Percentiles rank a stretch among this genome's conserved stretches.
Conservation (phyloP, 2,113 vertebrate genomes). For the Cynocephalus volans region DNA sequence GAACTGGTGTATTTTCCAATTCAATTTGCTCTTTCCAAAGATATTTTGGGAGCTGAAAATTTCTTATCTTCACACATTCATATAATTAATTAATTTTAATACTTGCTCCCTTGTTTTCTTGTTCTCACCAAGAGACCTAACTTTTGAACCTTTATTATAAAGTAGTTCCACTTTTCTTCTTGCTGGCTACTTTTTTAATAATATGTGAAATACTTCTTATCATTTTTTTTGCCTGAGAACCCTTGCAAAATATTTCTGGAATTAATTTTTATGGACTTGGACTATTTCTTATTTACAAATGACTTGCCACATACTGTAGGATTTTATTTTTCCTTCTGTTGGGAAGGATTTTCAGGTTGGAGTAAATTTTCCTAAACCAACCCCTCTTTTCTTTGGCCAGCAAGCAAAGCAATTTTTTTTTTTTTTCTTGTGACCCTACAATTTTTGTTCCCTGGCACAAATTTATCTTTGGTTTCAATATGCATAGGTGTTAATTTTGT, state of each 20-base stretch:
- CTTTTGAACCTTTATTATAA: background rate
- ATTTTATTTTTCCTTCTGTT: background rate
- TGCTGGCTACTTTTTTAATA: background rate
- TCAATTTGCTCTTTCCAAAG: background rate
- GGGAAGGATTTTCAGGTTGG: background rate
- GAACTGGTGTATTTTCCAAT: background rate
- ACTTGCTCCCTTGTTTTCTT: background rate
- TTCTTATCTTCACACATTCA: background rate
- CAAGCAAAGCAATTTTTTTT: background rate
- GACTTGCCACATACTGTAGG: background rate
- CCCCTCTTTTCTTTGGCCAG: background rate
- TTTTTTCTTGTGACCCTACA: background rate
- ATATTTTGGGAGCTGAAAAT: background rate
- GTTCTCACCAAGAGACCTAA: background rate
- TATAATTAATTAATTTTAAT: background rate
- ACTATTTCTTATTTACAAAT: background rate
- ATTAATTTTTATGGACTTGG: background rate
- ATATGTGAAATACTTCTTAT: background rate
- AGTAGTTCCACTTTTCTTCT: background rate
- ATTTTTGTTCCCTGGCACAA: background rate
- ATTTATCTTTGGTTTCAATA: background rate
- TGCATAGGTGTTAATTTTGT: background rate
- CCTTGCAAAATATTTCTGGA: background rate
- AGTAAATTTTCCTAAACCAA: background rate
- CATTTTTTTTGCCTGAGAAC: background rate